Evolutionary conservation across 2,888 invertebrate genomes (phyloP).

Genomic region (Polydrusus tereticollis): DNA sequence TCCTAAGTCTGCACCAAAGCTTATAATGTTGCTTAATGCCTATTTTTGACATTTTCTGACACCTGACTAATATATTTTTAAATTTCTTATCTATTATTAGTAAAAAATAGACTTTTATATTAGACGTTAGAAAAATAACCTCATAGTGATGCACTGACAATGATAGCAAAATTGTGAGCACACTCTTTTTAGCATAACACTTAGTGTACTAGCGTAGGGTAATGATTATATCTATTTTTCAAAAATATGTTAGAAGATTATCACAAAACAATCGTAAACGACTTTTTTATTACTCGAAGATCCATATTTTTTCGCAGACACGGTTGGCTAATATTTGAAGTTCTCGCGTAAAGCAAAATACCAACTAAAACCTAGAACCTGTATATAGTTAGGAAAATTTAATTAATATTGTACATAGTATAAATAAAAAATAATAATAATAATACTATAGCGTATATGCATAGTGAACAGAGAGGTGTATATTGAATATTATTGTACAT

Average conservation of each 20-base stretch:
- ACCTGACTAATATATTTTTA: background rate
- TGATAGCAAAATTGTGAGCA: conserved; percentile 13
- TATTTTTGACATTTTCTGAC: background rate
- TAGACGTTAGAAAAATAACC: conserved; percentile 10
- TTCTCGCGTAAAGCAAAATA: conserved; percentile 39
- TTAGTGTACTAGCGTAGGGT: conserved; percentile 3
- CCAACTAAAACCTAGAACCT: conserved; percentile 54
- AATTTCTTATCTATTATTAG: background rate
- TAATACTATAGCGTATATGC: conserved; percentile 44
- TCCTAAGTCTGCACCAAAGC: too few relatives aligned
- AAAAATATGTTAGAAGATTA: background rate
- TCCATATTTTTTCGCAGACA: background rate
- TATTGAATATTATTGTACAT: conserved; percentile 57
- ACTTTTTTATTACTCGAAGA: background rate
- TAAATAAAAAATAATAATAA: conserved; percentile 43
- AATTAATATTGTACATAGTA: conserved; percentile 51
- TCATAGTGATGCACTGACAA: conserved; percentile 19
- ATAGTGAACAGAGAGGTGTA: conserved; percentile 55
- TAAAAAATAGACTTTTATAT: background rate
- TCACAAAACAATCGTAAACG: background rate
- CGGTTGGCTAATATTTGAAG: conserved; percentile 17
- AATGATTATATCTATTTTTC: background rate
- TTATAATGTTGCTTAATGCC: too few relatives aligned
- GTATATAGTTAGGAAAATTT: conserved; percentile 63
- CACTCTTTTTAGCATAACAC: conserved; percentile 6